These are phyloP conservation scores for Tribolium castaneum DNA, from an alignment of 1,140 invertebrate species.

Conservation along the genomic window DNA sequence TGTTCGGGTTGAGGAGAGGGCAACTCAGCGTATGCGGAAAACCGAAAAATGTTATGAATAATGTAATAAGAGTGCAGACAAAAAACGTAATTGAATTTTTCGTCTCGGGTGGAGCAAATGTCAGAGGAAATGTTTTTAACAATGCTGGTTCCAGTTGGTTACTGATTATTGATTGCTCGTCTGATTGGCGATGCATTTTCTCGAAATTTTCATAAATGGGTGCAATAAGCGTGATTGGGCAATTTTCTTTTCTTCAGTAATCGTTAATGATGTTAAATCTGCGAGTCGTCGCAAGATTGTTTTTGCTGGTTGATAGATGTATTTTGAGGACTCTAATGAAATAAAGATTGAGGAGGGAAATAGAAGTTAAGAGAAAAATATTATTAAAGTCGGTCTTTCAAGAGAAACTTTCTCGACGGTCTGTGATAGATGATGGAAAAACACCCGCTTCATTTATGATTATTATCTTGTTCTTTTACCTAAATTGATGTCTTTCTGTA, in stretches of 20 bases:
- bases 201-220: background rate
- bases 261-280: background rate
- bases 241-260: background rate
- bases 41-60: conserved; percentile 4
- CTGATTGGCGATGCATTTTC: background rate
- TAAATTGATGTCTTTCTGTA: conserved; percentile 14
- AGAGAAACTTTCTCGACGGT: conserved; percentile 14
- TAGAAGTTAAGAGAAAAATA: conserved; percentile 30
- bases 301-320: background rate
- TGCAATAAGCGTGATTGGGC: background rate
- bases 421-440: conserved; percentile 29
- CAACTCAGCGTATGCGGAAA: background rate
- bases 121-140: conserved; percentile 1
- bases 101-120: background rate
- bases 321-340: background rate
- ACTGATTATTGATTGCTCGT: background rate
- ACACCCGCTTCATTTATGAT: conserved; percentile 24
- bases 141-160: background rate
- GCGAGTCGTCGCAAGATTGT: background rate
- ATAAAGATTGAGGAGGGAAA: conserved; percentile 20
- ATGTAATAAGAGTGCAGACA: background rate
- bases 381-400: conserved; percentile 5
- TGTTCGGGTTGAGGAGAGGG: background rate
- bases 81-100: conserved; percentile 16
- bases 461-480: conserved; percentile 28